Conservation (phyloP, 2,888 invertebrate species). For the Volucella bombylans region DNA sequence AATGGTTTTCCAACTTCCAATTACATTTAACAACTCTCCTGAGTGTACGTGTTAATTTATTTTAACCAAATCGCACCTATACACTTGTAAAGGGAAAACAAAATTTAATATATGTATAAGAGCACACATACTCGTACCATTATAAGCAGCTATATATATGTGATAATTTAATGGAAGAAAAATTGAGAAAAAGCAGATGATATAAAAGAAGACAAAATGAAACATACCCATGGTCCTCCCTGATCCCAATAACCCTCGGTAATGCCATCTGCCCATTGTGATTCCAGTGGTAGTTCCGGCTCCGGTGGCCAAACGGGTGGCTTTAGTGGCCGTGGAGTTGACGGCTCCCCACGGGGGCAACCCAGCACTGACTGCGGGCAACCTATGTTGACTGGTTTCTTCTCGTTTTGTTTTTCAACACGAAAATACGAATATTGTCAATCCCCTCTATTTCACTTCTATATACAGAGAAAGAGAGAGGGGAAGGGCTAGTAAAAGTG, state of each 20-base stretch:
- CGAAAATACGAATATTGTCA: constrained; percentile 30
- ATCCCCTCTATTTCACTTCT: constrained; percentile 49
- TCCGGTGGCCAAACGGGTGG: constrained; percentile 78
- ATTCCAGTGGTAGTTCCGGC: constrained; percentile 79
- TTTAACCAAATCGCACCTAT: constrained; percentile 18
- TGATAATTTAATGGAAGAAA: constrained; percentile 42
- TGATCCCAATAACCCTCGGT: constrained; percentile 79
- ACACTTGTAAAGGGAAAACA: constrained; percentile 5
- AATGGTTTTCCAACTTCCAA: constrained; percentile 37
- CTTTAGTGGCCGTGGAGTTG: constrained; percentile 77
- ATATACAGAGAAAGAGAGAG: constrained; percentile 18
- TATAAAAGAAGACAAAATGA: constrained; percentile 6
- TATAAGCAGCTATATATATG: background rate
- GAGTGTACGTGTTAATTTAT: constrained; percentile 45
- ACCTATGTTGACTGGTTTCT: constrained; percentile 78
- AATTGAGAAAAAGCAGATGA: constrained; percentile 22
- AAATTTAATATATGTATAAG: background rate
- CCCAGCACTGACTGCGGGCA: constrained; percentile 79
- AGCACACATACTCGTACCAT: background rate
- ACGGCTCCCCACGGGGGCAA: constrained; percentile 78
- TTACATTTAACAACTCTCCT: background rate
- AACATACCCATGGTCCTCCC: constrained; percentile 79
- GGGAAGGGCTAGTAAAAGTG: too few relatives aligned
- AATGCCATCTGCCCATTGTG: constrained; percentile 79
- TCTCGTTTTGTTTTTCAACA: constrained; percentile 70